Evolutionary conservation across 2,797 vertebrate species (phyloP), one percentile per base, ranked within the genome.

Genomic region (Tadarida brasiliensis): DNA sequence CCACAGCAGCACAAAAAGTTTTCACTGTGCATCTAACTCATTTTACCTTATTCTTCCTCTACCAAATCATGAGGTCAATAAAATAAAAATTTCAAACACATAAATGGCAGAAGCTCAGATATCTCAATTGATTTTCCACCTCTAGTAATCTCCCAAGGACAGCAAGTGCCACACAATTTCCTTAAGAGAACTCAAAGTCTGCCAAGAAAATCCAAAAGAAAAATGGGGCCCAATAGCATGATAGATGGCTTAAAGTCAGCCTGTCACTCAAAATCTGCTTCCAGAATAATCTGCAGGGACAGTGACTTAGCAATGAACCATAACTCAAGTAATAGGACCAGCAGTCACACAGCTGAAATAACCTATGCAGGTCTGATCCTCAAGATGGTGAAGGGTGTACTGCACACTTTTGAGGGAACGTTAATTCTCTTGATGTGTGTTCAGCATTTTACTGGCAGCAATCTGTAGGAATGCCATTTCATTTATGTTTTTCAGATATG

Each of bases 141-240:
- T 87, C 90, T 87, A 86, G 47, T 74, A 85, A 87, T 92, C n/a
- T 92, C 68, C 67, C 92, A 91, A 95, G 77, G 51, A 76, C 47
- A 86, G 28, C 61, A 95, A 92, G 63, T 59, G 19, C 67, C 73
- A 77, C 56, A 91, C n/a, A 47, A 47, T 83, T 90, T 93, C 76
- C 87, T 94, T 86, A 90, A 95, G 77, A 70, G 24, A 94, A 86
- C 81, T 47, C 86, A 91, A 89, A 95, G 57, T 84, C 57, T 56
- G 33, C 54, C 84, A 96, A 84, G 28, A 73, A 83, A 94, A 92
- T 86, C 74, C 71, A 24, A 85, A 90, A 95, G 73, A 82, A 94
- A 96, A 96, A 96, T 80, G 78, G 76, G 44, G n/a, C 67, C 90
- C 54, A 82, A 57, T 11, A 90, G 81, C 51, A 67, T 90, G 81